Evolutionary conservation across 2,888 invertebrate genomes (phyloP).

Genomic region (Gymnoscelis rufifasciata): DNA sequence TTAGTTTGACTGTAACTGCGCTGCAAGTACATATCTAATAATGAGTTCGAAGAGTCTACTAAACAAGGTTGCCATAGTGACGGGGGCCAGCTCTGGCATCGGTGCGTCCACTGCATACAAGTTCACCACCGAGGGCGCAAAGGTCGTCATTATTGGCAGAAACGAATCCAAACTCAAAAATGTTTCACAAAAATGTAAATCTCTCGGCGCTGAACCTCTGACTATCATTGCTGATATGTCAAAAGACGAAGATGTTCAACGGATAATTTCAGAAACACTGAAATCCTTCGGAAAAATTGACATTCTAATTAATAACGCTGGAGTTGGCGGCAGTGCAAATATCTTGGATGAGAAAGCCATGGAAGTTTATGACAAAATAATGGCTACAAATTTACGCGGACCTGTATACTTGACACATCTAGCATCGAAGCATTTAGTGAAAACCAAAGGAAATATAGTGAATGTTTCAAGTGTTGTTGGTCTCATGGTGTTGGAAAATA

Average conservation of each 20-base stretch:
- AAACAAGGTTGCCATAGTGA: constrained; percentile 44
- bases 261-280: constrained; percentile 31
- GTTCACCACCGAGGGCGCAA: constrained; percentile 27
- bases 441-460: constrained; percentile 39
- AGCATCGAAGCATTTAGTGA: constrained; percentile 33
- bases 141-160: constrained; percentile 30
- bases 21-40: too few species aligned
- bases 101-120: constrained; percentile 42
- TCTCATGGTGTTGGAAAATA: constrained; percentile 1
- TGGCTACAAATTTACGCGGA: constrained; percentile 36
- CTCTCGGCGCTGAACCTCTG: constrained; percentile 25
- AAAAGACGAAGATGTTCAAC: constrained; percentile 31
- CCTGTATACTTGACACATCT: constrained; percentile 33
- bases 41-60: not conserved
- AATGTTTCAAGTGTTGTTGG: constrained; percentile 39
- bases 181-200: constrained; percentile 19
- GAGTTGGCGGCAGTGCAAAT: constrained; percentile 20
- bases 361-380: constrained; percentile 32
- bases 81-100: constrained; percentile 46
- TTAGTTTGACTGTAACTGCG: too few species aligned
- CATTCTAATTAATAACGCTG: constrained; percentile 41
- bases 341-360: constrained; percentile 31
- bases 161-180: constrained; percentile 30
- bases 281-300: constrained; percentile 31
- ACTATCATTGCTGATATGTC: constrained; percentile 36